Evolutionary conservation across 2,888 invertebrate genomes (phyloP), one percentile per base, ranked within the genome.

Genomic region (Yponomeuta sedellus): DNA sequence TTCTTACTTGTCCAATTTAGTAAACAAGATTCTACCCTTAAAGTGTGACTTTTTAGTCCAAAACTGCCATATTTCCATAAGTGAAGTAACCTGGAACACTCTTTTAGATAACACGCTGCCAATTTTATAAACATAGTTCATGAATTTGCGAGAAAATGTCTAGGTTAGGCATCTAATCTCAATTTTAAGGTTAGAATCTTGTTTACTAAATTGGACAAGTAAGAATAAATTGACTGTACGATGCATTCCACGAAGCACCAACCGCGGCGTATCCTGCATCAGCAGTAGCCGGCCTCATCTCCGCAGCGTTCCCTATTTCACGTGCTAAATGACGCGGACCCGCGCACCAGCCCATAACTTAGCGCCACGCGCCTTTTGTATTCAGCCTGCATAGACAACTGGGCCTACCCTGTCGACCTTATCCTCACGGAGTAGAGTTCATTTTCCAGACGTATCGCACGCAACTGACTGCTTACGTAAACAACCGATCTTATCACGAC

Each of bases 241-340:
- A 34, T 34, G 10, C 34, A 34, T 34, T 34, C 34, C 34, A 8
- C 10, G 6, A 52, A 52, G 16, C 16, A 52, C 16, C 16, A 16
- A 52, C 44, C 4, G 16, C 44, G 16, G 16, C 16, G 16, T 16
- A 52, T 52, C 16, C 44, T 52, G 44, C 44, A 52, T 52, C 44
- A 52, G 44, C 44, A 52, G 44, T 3, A 52, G 16, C 12, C 44
- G 44, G 44, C 44, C 44, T 52, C 44, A 52, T 52, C 44, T 52
- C 44, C 44, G 44, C 44, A 3, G 16, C 44, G 44, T 11, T 59
- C 25, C 11, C 59, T 59, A 59, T 59, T 59, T 59, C 59, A 59
- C 22, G 22, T 59, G 59, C 59, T 59, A 59, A 59, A 59, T 59
- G 59, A 59, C 59, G 59, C 59, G 59, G 20, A n/a, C 22, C 59